A percentile compares a stretch with the other conserved stretches of the same genome.
Conservation (phyloP, 2,113 vertebrate species). For the Equus przewalskii region DNA sequence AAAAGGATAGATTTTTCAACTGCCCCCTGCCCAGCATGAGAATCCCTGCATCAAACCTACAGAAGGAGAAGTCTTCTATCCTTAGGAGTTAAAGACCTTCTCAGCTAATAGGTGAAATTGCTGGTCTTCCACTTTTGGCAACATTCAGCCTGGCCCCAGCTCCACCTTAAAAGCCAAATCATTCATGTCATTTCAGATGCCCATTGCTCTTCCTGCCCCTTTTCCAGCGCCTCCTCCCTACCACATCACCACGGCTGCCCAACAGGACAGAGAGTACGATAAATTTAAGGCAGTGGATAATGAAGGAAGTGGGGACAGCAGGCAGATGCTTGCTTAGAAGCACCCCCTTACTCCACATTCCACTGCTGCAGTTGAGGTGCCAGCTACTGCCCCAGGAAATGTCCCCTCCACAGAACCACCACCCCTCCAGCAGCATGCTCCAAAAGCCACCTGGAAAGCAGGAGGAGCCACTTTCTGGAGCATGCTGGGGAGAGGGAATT, state of each 20-base stretch:
- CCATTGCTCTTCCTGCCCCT: background rate
- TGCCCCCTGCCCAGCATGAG: background rate
- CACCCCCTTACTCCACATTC: too few relatives aligned
- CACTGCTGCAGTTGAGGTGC: background rate
- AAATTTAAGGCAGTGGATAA: background rate
- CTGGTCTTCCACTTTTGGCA: background rate
- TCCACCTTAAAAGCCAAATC: background rate
- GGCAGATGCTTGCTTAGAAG: background rate
- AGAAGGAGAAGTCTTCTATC: background rate
- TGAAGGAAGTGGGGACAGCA: background rate
- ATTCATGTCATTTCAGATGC: background rate
- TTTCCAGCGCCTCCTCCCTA: background rate
- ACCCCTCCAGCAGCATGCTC: too few relatives aligned
- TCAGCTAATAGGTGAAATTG: background rate
- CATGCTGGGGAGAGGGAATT: background rate
- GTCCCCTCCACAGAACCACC: background rate
- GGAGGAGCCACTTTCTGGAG: background rate
- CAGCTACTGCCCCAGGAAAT: background rate
- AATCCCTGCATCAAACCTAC: background rate
- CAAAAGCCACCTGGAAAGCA: background rate
- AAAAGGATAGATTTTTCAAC: background rate
- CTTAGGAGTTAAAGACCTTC: background rate
- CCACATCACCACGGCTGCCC: background rate
- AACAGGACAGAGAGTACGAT: background rate
- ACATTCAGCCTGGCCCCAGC: background rate